Evolutionary conservation across 2,797 vertebrate species (phyloP).

Genomic region (Sebastes umbrosus): DNA sequence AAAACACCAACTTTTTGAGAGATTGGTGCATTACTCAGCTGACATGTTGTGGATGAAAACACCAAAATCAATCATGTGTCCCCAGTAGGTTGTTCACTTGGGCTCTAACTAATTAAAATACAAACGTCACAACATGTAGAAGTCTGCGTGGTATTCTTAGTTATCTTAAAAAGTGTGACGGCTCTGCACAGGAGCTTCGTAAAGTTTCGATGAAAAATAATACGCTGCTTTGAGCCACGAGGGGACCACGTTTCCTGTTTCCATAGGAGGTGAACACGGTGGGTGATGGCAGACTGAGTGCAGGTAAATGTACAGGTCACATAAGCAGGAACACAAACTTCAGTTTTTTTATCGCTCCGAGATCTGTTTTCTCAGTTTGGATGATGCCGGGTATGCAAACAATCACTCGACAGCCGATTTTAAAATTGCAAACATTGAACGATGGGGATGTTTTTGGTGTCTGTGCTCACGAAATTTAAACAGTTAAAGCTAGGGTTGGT

Average conservation of each 20-base stretch:
- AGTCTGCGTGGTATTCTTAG: background rate
- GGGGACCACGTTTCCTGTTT: slow-evolving; percentile 30
- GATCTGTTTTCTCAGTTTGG: slow-evolving; percentile 25
- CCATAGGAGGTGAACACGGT: background rate
- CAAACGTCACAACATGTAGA: background rate
- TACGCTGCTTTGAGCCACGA: background rate
- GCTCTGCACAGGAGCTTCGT: background rate
- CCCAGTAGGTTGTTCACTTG: background rate
- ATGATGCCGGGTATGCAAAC: background rate
- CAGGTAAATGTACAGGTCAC: slow-evolving; percentile 14
- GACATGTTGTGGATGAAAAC: slow-evolving; percentile 24
- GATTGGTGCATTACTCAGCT: background rate
- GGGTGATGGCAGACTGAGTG: slow-evolving; percentile 28
- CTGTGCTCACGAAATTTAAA: background rate
- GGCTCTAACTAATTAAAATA: background rate
- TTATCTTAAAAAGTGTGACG: background rate
- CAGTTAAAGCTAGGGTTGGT: too few relatives aligned
- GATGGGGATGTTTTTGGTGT: background rate
- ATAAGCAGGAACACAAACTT: slow-evolving; percentile 2
- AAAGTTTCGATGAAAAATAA: slow-evolving; percentile 12
- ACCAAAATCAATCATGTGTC: background rate
- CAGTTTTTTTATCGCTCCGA: background rate
- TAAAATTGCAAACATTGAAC: background rate
- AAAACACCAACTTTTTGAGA: slow-evolving; percentile 22
- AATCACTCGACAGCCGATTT: background rate